Evolutionary conservation across 2,797 vertebrate species (phyloP), one percentile per base, ranked within the genome.

Genomic region (Cyprinodon diabolis): DNA sequence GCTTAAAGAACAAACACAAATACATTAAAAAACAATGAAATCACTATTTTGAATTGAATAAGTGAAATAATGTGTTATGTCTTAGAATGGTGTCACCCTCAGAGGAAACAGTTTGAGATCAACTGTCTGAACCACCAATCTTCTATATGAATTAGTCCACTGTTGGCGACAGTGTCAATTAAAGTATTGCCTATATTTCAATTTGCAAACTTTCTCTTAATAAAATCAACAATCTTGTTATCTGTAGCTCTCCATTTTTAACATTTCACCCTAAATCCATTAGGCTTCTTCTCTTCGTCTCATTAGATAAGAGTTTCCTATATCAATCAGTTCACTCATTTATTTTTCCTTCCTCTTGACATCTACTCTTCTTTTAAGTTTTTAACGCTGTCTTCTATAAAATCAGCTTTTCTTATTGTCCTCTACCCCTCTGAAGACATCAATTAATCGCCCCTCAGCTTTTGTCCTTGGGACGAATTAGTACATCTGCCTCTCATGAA

Each of bases 181-280:
- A 86, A 74, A 76, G 77, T 84, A 89, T 84, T 81, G 84, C 74
- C 15, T 84, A 86, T 67, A 78, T 87, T 86, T 90, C 84, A 77
- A 80, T 81, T 83, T 74, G 60, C 78, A 66, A 69, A 60, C 47
- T 83, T 74, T 83, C 82, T 65, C 76, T 58, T 71, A 76, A 80
- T 81, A 84, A 84, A 76, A 75, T 69, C 75, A 70, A 69, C 78
- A 82, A 72, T 78, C 79, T 57, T 57, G 88, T 45, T 66, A 77
- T 78, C 72, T 77, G 65, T 54, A 62, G 55, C 66, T 70, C 74
- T 75, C 62, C 72, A 21, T 81, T 51, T 70, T 75, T 74, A 40
- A 40, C 55, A 67, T 79, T 80, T 77, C 45, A 30, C 81, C 74
- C 63, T 71, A 75, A 86, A 86, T 75, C 70, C 60, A 83, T 87